Conservation (phyloP, 1,140 invertebrate species). For the fruit fly (Drosophila melanogaster) region DNA sequence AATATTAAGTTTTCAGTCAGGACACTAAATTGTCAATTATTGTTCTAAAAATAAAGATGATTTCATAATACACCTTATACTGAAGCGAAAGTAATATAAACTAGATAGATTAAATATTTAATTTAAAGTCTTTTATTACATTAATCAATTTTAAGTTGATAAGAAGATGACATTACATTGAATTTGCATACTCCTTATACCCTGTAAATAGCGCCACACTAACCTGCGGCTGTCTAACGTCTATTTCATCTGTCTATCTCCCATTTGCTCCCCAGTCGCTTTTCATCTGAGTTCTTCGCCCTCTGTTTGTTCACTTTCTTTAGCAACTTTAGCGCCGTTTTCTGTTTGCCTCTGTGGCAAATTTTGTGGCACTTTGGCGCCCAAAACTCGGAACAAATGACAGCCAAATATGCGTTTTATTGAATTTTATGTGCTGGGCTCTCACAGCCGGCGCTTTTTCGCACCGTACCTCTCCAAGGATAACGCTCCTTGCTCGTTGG, state of each 20-base stretch:
- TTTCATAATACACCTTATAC: too few species aligned
- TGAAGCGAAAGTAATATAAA: too few species aligned
- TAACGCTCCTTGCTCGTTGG: constrained; percentile 28
- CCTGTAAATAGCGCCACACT: constrained; percentile 28
- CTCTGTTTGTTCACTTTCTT: constrained; percentile 42
- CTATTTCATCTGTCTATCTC: constrained; percentile 24
- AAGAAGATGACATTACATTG: too few species aligned
- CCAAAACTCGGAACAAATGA: constrained; percentile 79
- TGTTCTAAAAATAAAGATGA: too few species aligned
- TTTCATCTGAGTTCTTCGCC: constrained; percentile 25
- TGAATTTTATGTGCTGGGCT: constrained; percentile 74
- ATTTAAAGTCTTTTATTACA: too few species aligned
- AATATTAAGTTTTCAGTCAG: neutral
- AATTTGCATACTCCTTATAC: neutral
- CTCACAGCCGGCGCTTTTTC: constrained; percentile 29
- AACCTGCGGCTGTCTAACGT: constrained; percentile 32
- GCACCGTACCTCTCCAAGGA: constrained; percentile 20
- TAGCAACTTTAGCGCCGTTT: constrained; percentile 67
- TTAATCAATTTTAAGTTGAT: too few species aligned
- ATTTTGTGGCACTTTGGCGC: constrained; percentile 79
- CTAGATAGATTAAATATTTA: too few species aligned
- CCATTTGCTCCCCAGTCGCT: constrained; percentile 5
- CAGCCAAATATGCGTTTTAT: constrained; percentile 83
- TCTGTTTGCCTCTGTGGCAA: constrained; percentile 47
- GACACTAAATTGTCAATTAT: too few species aligned